Evolutionary conservation across 23 tunicate genomes (phyloP).

Genomic region (Phallusia fumigata): DNA sequence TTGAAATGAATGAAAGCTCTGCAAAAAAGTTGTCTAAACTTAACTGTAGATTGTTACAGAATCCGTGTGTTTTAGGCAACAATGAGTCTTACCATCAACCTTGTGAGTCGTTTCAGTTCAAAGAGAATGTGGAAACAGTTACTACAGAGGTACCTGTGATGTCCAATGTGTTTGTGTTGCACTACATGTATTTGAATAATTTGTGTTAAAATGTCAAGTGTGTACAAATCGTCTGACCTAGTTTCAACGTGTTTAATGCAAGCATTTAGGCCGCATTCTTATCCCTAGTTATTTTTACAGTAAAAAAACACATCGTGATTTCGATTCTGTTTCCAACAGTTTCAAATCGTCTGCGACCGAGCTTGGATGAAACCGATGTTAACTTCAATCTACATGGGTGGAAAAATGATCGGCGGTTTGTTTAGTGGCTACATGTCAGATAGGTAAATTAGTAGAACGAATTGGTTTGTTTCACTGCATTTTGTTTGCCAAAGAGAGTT

Average conservation of each 20-base stretch:
- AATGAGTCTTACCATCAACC: background rate
- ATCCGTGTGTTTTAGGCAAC: background rate
- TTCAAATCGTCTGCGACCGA: background rate
- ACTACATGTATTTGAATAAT: too few relatives aligned
- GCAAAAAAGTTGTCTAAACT: background rate
- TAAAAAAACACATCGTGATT: background rate
- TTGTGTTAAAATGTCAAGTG: too few relatives aligned
- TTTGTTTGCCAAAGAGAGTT: too few relatives aligned
- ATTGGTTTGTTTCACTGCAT: too few relatives aligned
- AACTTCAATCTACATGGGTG: background rate
- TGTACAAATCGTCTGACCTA: too few relatives aligned
- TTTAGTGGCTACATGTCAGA: background rate
- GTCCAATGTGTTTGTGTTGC: too few relatives aligned
- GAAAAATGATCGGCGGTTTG: background rate
- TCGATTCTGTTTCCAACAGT: background rate
- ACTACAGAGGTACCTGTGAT: background rate
- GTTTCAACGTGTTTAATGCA: too few relatives aligned
- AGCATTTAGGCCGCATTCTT: background rate
- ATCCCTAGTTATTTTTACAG: too few relatives aligned
- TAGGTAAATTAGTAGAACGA: background rate
- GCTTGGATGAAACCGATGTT: background rate
- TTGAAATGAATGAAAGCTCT: background rate
- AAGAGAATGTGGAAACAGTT: background rate
- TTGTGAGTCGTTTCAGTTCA: background rate
- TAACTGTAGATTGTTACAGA: background rate